A percentile compares a stretch with the other conserved stretches of the same genome.
Conservation (phyloP, 1,140 invertebrate species). For the Pseudomyrmex flavicornis region DNA sequence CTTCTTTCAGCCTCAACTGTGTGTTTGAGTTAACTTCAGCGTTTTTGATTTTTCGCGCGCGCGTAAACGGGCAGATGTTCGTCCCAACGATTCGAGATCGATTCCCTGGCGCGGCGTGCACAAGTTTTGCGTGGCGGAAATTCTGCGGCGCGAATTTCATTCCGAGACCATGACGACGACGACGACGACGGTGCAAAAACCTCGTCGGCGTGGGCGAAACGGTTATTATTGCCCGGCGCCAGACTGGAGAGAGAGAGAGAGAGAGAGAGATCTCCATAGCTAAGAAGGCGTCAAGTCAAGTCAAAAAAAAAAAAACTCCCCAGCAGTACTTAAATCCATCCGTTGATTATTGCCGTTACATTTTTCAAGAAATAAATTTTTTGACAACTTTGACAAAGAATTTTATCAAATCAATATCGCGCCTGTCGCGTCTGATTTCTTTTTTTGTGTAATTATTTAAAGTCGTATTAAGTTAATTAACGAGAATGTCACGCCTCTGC, state of each 20-base stretch:
- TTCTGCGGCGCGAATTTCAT: slow-evolving; percentile 30
- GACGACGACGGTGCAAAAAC: slow-evolving; percentile 62
- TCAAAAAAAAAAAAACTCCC: slow-evolving; percentile 34
- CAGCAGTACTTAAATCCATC: neutral
- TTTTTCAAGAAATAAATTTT: too few relatives aligned
- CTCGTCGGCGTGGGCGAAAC: slow-evolving; percentile 77
- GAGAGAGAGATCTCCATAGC: slow-evolving; percentile 54
- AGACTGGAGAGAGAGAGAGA: slow-evolving; percentile 64
- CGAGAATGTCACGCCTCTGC: too few relatives aligned
- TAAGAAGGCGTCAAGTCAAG: slow-evolving; percentile 51
- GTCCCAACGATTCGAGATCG: slow-evolving; percentile 19
- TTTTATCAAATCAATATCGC: too few relatives aligned
- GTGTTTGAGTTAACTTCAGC: slow-evolving; percentile 3
- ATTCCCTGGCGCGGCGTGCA: neutral
- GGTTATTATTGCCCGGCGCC: slow-evolving; percentile 81
- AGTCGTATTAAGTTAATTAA: too few relatives aligned
- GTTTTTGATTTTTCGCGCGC: slow-evolving; percentile 51
- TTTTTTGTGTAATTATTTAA: too few relatives aligned
- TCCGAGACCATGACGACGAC: neutral
- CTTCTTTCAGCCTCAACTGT: neutral
- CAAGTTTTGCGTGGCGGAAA: slow-evolving; percentile 34
- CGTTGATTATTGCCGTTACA: neutral
- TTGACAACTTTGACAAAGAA: too few relatives aligned
- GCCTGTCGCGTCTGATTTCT: too few relatives aligned
- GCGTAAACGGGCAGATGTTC: slow-evolving; percentile 36